Evolutionary conservation across 1,140 invertebrate genomes (phyloP), one percentile per base, ranked within the genome.

Genomic region (Oscheius sp.): DNA sequence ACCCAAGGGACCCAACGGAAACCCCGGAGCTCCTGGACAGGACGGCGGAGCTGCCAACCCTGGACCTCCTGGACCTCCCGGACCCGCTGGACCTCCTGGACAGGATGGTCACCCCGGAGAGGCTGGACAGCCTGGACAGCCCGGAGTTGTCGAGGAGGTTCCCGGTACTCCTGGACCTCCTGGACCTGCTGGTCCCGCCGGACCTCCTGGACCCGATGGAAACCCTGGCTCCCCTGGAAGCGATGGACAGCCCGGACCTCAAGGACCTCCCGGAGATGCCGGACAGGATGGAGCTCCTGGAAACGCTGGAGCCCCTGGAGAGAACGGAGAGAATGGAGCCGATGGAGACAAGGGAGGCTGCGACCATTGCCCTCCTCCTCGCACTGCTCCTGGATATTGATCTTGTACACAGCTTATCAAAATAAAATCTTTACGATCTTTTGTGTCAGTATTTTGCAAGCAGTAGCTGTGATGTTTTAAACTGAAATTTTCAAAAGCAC

Each of bases 31-130:
- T 49, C 82, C 82, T 46, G 82, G 82, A 46, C 32, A 69, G 20
- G 26, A 62, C 20, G 81, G 82, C 65, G 81, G 81, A 78, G 78
- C 82, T 32, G 81, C 82, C 62, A 66, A 78, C 45, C 63, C 36
- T 35, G 74, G 70, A 73, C 62, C 49, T 18, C 45, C 59, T 32
- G 65, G 55, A 49, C 70, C 36, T 28, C 63, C 81, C 38, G 80
- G 81, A 52, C 64, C 80, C 36, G n/a, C 79, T 36, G 81, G 81
- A 68, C 68, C 71, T 52, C 62, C 65, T 61, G 80, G 80, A 80
- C 68, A 79, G 28, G 61, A 77, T 1, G 80, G 80, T 75, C 80
- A 79, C 32, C 69, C 75, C 42, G 75, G 75, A 36, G 52, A 45
- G 28, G 45, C 59, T 32, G 74, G 74, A 64, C 59, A 71, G 20